Conservation (phyloP, 2,113 vertebrate species). For the Amblyornis subalaris region DNA sequence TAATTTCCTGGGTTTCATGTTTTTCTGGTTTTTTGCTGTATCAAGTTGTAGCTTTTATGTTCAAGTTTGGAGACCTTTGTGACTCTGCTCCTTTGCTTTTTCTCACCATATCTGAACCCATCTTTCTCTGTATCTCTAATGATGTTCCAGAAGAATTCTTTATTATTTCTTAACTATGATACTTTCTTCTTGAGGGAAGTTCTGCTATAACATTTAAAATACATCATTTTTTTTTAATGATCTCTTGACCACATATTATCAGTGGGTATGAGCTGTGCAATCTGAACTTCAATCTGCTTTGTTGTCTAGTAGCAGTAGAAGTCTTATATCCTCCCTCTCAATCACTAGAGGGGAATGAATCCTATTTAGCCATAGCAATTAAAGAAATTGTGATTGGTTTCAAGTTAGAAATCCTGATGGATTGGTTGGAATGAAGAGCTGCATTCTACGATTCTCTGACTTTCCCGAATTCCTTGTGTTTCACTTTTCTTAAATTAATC, state of each 20-base stretch:
- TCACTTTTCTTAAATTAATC: background rate
- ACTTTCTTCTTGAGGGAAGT: background rate
- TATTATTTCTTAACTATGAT: background rate
- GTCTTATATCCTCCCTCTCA: background rate
- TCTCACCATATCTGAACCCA: background rate
- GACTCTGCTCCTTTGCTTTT: background rate
- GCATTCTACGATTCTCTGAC: background rate
- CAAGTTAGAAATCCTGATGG: background rate
- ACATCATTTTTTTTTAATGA: background rate
- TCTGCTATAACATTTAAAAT: background rate
- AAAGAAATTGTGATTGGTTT: background rate
- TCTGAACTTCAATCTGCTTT: background rate
- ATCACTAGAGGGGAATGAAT: background rate
- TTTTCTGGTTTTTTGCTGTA: background rate
- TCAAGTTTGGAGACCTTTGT: background rate
- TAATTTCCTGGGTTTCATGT: background rate
- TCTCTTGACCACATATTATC: background rate
- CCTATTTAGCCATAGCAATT: background rate
- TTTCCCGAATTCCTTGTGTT: background rate
- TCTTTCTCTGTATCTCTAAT: background rate
- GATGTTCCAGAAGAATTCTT: background rate
- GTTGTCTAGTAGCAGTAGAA: background rate
- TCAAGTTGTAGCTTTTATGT: background rate
- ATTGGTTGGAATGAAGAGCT: background rate
- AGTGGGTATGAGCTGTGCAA: background rate